Conservation (phyloP, 1,140 invertebrate species). For the Zaprionus taronus region DNA sequence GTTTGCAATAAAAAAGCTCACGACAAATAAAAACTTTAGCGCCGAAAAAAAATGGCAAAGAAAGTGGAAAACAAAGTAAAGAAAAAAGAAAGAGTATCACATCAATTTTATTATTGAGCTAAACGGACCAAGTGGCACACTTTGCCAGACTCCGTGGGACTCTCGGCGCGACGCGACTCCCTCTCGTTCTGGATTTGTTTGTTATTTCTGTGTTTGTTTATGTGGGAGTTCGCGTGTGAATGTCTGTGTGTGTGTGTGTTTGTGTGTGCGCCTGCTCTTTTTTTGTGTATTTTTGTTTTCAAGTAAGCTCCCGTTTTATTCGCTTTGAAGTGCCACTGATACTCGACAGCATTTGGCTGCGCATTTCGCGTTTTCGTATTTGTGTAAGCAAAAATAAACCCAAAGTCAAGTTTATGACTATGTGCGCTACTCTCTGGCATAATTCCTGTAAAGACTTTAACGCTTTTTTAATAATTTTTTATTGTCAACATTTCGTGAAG, state of each 20-base stretch:
- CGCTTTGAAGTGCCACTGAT: slow-evolving; percentile 67
- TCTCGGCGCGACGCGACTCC: slow-evolving; percentile 30
- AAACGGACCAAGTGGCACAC: slow-evolving; percentile 45
- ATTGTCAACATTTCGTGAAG: slow-evolving; percentile 63
- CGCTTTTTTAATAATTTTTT: slow-evolving; percentile 78
- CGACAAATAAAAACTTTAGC: slow-evolving; percentile 36
- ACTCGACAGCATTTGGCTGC: slow-evolving; percentile 23
- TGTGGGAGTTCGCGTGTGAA: slow-evolving; percentile 16
- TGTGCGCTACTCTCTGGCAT: slow-evolving; percentile 44
- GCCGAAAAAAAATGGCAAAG: slow-evolving; percentile 3
- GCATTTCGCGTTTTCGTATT: slow-evolving; percentile 18
- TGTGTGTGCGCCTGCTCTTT: slow-evolving; percentile 22
- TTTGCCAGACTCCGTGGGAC: slow-evolving; percentile 39
- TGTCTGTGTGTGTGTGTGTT: slow-evolving; percentile 12
- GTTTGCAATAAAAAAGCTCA: slow-evolving; percentile 17
- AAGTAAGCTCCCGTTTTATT: slow-evolving; percentile 65
- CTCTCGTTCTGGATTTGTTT: slow-evolving; percentile 49
- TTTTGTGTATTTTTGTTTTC: slow-evolving; percentile 55
- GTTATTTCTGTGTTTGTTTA: slow-evolving; percentile 36
- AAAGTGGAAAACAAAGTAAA: slow-evolving; percentile 11
- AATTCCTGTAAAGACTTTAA: slow-evolving; percentile 76
- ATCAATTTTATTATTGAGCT: slow-evolving; percentile 76
- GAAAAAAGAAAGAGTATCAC: slow-evolving; percentile 40
- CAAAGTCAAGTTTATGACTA: slow-evolving; percentile 60
- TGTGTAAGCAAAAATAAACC: slow-evolving; percentile 52